Evolutionary conservation across 2,113 vertebrate genomes (phyloP), one percentile per base, ranked within the genome.

Genomic region (Festucalex cinctus): DNA sequence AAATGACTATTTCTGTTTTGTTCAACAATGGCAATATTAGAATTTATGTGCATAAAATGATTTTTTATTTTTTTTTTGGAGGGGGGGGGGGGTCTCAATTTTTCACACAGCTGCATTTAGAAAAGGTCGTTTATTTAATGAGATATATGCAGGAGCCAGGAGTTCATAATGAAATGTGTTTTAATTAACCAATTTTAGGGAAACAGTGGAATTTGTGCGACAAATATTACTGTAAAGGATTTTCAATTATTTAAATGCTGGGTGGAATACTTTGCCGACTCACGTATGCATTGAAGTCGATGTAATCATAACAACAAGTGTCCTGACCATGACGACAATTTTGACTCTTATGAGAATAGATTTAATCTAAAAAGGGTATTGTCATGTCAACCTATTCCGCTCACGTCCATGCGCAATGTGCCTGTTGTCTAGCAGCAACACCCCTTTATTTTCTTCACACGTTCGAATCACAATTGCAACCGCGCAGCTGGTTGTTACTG

Each of bases 341-440:
- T 7, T 8, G 9, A 51, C 8, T 22, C 9, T 22, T 20, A n/a
- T 22, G 16, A 46, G 44, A 51, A 51, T 8, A 51, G n/a, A 51
- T 22, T 51, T 22, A 9, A 22, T n/a, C 20, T 1, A 49, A 49
- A 22, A 49, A 49, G n/a, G 6, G 20, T 6, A 24, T 9, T 9
- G 51, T 53, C 51, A 24, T 9, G 51, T 53, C 51, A 24, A 53
- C 12, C 22, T 17, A 22, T 70, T 74, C 64, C 56, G 44, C 69
- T 53, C 37, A 54, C 60, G 60, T 80, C 70, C 64, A 77, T 36
- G 51, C 44, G 62, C 57, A 41, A 68, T 58, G 62, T 69, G 66
- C 66, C 61, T 79, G 20, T 81, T 84, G 76, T 83, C 67, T 69
- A 3, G 48, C 8, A 56, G 54, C 54, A 56, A 28, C 54, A 35